Evolutionary conservation across 2,113 vertebrate genomes (phyloP), one percentile per base, ranked within the genome.

Genomic region (Hydrochoerus hydrochaeris): DNA sequence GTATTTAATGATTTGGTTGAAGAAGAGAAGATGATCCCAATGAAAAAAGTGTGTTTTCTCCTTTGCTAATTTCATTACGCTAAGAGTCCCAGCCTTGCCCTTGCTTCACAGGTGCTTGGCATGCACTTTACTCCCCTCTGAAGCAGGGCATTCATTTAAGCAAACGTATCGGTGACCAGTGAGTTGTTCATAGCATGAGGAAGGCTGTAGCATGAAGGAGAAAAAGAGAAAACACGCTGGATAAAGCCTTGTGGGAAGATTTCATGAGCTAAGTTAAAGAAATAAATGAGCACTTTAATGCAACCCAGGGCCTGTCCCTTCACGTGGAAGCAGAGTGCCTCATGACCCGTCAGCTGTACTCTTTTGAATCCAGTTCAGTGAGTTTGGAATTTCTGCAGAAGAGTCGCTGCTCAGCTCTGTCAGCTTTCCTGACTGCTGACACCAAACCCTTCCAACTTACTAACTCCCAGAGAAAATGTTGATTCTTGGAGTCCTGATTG

Each of bases 261-360:
- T 28, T 0, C 3, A 6, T 8, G 30, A 22, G 54, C 63, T 49
- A 0, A 35, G 4, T 17, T 30, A 6, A 30, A 30, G 10, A 54
- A 49, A 8, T n/a, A 28, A n/a, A 28, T n/a, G 30, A 83, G 80
- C 38, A 60, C 32, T 30, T 14, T 28, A 41, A 32, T 19, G 13
- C 8, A 57, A 7, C 52, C 41, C 16, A 26, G 11, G 38, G 1
- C 11, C 28, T 11, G 7, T 30, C 32, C 32, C 26, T 44, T 54
- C 1, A 3, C 62, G 30, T 0, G 3, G 58, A 5, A 81, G 41
- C 12, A 7, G 12, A 44, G n/a, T 8, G 35, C 35, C 7, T 69
- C 41, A 1, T 24, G 19, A 12, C 7, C 16, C 24, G 7, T 54
- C 5, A 1, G 7, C 9, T 9, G 62, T 2, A 3, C 26, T 30